Evolutionary conservation across 2,888 invertebrate species (phyloP).

Genomic region (Siphlonurus alternatus): DNA sequence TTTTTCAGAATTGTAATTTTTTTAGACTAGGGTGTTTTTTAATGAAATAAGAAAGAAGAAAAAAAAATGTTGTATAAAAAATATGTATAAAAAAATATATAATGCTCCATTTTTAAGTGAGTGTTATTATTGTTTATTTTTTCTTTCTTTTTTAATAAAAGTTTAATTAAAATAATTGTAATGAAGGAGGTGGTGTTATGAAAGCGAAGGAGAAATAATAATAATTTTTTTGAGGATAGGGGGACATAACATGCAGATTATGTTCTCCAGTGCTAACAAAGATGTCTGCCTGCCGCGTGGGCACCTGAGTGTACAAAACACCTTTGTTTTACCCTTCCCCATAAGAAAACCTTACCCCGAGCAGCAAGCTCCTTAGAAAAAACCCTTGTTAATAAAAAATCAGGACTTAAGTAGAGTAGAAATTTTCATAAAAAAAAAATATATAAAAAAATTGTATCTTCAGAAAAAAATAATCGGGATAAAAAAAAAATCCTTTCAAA

Average conservation of each 20-base stretch:
- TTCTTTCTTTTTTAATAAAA: too few relatives aligned
- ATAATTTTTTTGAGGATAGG: not conserved
- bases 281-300: constrained; percentile 1
- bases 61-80: not conserved
- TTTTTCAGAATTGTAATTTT: not conserved
- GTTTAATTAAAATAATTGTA: too few relatives aligned
- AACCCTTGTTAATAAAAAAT: not conserved
- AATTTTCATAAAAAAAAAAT: not conserved
- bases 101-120: not conserved
- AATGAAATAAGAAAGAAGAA: not conserved
- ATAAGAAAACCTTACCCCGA: too few relatives aligned
- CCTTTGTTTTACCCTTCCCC: too few relatives aligned
- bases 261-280: not conserved
- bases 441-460: too few relatives aligned
- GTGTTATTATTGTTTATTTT: not conserved
- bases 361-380: not conserved
- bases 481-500: not conserved
- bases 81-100: not conserved
- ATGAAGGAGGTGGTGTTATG: too few relatives aligned
- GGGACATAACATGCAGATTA: not conserved
- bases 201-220: too few relatives aligned
- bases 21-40: not conserved
- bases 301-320: constrained; percentile 14
- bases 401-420: not conserved
- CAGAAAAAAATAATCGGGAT: too few relatives aligned